Evolutionary conservation across 2,113 vertebrate genomes (phyloP).

Genomic region (Alexandromys fortis): DNA sequence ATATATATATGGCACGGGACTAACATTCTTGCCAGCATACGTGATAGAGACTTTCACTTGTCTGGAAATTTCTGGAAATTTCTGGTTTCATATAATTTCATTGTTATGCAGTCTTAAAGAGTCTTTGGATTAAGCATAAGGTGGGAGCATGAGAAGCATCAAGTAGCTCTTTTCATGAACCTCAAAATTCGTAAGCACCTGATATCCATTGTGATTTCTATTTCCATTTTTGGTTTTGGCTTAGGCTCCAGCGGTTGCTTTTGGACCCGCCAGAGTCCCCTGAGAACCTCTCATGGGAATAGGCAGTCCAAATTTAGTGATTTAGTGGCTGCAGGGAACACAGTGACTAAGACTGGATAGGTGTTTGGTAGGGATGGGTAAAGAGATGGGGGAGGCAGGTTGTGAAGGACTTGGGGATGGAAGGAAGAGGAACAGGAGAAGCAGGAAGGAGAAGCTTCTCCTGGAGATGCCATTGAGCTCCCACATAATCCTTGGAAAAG

Average conservation of each 20-base stretch:
- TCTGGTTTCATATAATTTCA: too few species aligned
- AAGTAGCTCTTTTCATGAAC: background rate
- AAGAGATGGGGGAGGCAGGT: background rate
- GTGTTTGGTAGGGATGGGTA: background rate
- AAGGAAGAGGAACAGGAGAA: background rate
- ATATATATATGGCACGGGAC: background rate
- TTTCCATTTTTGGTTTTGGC: background rate
- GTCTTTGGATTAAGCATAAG: background rate
- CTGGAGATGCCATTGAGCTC: background rate
- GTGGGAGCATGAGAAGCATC: background rate
- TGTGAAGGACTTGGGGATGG: too few species aligned
- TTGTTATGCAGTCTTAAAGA: background rate
- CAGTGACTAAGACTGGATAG: background rate
- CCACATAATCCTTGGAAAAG: background rate
- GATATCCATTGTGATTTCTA: background rate
- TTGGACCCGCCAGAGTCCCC: background rate
- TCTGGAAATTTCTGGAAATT: too few species aligned
- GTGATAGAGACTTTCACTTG: background rate
- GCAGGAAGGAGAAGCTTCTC: background rate
- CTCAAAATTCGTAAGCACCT: background rate
- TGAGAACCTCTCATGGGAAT: background rate
- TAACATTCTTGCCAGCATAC: background rate
- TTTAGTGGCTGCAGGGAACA: background rate
- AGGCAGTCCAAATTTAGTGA: background rate
- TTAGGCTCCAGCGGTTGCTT: background rate